phyloP scores from a whole-genome alignment of 2,113 vertebrate species.

The Dicentrarchus labrax region DNA sequence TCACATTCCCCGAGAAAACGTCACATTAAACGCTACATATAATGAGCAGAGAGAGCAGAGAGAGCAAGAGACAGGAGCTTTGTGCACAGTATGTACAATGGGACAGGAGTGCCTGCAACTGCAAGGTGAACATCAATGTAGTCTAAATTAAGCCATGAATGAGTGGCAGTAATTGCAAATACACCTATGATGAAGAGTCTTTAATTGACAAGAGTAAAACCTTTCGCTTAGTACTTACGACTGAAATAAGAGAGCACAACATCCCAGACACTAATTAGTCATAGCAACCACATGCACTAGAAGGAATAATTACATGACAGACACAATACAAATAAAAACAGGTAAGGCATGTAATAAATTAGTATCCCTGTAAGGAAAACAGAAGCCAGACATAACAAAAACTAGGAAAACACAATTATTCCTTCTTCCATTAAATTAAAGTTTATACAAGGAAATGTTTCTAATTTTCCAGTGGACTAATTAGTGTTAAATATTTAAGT shows the following conservation, averaged over 20 bases:
- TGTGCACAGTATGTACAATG: background rate
- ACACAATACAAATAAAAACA: background rate
- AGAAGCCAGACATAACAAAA: background rate
- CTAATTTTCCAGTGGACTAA: background rate
- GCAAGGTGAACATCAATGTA: background rate
- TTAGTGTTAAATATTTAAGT: background rate
- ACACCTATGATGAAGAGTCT: background rate
- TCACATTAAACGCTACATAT: background rate
- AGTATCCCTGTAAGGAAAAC: background rate
- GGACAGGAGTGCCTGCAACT: background rate
- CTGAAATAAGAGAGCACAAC: background rate
- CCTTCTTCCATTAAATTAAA: background rate
- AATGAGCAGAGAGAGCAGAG: too few relatives aligned
- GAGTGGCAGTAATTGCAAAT: background rate
- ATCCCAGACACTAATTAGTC: constrained; percentile 3
- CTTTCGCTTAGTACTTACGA: background rate
- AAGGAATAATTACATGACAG: constrained; percentile 1
- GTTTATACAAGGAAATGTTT: background rate
- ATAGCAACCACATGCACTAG: background rate
- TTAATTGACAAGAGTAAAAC: background rate
- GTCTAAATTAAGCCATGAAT: background rate
- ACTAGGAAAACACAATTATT: background rate
- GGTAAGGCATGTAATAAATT: background rate
- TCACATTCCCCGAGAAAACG: background rate
- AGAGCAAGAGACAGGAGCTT: too few relatives aligned